phyloP scores from a whole-genome alignment of 1,140 invertebrate species.

The Procambarus virginalis region DNA sequence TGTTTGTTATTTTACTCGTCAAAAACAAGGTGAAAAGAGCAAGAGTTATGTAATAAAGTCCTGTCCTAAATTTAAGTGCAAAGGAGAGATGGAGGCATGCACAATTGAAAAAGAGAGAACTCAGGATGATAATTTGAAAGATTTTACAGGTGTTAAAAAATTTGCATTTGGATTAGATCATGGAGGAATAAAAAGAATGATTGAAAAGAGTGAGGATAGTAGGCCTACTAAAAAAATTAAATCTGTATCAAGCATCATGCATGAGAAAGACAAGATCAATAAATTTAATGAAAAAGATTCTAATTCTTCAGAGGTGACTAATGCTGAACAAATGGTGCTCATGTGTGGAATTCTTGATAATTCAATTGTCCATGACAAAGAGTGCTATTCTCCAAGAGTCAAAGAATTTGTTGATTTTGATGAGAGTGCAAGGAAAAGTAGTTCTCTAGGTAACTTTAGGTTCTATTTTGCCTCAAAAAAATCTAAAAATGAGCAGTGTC shows the following conservation, averaged over 20 bases:
- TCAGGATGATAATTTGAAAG: background rate
- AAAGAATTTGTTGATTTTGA: constrained; percentile 39
- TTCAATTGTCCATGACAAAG: constrained; percentile 43
- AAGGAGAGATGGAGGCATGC: background rate
- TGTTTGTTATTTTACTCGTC: background rate
- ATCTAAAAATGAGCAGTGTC: background rate
- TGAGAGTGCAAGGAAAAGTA: background rate
- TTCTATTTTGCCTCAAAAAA: constrained; percentile 35
- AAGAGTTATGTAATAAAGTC: background rate
- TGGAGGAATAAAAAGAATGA: background rate
- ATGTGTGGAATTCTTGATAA: constrained; percentile 57
- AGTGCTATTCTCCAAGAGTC: constrained; percentile 30
- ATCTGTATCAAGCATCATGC: background rate
- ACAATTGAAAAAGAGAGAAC: too few relatives aligned
- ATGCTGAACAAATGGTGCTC: background rate
- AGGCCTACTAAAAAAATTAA: background rate
- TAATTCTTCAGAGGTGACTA: background rate
- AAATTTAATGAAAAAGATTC: background rate
- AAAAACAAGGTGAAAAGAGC: background rate
- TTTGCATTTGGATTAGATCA: background rate
- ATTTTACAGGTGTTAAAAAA: background rate
- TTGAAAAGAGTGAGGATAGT: background rate
- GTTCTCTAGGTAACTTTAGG: background rate
- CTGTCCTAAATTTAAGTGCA: background rate
- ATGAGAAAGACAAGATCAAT: background rate